A percentile compares a stretch with the other conserved stretches of the same genome.
These are phyloP conservation scores for Papilio polyxenes DNA, from an alignment of 1,140 invertebrate genomes.

Conservation along the genomic window DNA sequence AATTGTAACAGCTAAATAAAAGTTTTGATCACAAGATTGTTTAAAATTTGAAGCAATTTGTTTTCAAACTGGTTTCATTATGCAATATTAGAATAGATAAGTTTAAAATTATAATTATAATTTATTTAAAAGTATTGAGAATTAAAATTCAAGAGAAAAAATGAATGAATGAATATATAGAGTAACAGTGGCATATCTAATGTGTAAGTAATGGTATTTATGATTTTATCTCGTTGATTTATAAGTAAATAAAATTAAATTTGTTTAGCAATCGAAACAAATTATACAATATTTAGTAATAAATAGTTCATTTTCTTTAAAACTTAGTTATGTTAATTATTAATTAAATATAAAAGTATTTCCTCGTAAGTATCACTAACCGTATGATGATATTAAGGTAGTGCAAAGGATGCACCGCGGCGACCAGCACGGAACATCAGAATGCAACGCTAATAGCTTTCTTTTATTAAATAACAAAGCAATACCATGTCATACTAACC, in stretches of 20 bases:
- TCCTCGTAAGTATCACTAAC: neutral
- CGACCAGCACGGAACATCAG: neutral
- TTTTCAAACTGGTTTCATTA: neutral
- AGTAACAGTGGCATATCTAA: no score
- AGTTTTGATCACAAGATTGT: neutral
- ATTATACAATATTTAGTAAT: neutral
- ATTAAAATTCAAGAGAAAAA: no score
- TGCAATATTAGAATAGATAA: no score
- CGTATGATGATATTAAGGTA: neutral
- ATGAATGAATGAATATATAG: no score
- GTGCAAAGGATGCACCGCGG: neutral
- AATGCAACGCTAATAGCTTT: neutral
- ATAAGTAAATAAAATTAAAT: neutral
- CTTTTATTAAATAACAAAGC: conserved; percentile 21
- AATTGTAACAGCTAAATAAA: neutral
- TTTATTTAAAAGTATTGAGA: no score
- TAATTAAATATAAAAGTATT: neutral
- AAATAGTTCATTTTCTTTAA: neutral
- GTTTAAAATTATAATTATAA: neutral
- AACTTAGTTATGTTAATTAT: neutral
- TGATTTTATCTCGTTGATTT: neutral
- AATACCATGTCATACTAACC: neutral
- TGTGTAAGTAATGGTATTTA: no score
- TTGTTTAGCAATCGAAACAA: neutral
- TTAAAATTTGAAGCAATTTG: neutral